phyloP scores from a whole-genome alignment of 2,888 invertebrate genomes.

The Ornithoptera alexandrae region DNA sequence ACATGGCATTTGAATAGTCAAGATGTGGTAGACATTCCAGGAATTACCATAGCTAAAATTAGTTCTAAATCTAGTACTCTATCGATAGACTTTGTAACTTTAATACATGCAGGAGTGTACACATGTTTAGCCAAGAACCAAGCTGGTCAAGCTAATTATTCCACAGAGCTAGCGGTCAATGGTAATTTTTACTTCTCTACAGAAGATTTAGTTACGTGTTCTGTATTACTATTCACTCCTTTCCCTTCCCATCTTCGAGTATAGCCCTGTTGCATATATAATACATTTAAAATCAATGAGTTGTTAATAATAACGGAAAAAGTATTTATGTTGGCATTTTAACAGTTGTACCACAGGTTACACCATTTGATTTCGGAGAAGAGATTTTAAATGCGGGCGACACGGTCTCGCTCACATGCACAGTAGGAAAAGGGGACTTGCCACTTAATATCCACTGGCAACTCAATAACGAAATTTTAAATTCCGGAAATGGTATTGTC shows the following conservation, averaged over 20 bases:
- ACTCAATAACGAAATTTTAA: conserved; percentile 79
- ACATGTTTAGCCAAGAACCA: conserved; percentile 85
- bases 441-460: conserved; percentile 86
- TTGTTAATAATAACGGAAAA: neutral
- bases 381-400: conserved; percentile 86
- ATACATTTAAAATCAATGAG: neutral
- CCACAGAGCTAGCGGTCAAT: conserved; percentile 84
- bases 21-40: conserved; percentile 75
- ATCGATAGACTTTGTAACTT: conserved; percentile 86
- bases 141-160: conserved; percentile 84
- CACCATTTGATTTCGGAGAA: conserved; percentile 88
- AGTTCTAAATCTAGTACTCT: conserved; percentile 84
- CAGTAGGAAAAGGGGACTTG: conserved; percentile 86
- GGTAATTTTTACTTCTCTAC: conserved; percentile 72
- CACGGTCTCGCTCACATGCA: conserved; percentile 84
- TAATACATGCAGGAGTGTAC: conserved; percentile 86
- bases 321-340: conserved; percentile 19
- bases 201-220: conserved; percentile 3
- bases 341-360: conserved; percentile 89
- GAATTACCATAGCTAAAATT: conserved; percentile 80
- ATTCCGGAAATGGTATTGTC: conserved; percentile 78
- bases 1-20: conserved; percentile 87
- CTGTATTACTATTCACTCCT: conserved; percentile 23
- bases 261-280: conserved; percentile 22
- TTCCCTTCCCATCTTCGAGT: conserved; percentile 26